A percentile compares a stretch with the other conserved stretches of the same genome.
These are phyloP conservation scores for Enteromius trimaculatus DNA, from an alignment of 2,797 vertebrate species.

Conservation along the genomic window DNA sequence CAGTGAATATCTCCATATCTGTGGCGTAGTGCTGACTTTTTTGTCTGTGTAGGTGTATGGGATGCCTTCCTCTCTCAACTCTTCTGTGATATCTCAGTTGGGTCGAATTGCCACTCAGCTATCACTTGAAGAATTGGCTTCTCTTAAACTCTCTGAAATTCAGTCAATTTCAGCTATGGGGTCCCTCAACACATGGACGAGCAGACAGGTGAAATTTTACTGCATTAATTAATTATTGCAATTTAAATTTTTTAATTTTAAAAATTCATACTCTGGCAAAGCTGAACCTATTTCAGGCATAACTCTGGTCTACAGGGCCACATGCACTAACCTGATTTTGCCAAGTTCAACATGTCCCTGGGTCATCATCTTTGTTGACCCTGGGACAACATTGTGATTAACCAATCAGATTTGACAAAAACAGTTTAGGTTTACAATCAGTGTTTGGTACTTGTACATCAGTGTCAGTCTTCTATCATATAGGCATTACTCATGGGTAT, in stretches of 20 bases:
- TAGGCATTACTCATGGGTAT: no score
- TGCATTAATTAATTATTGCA: no score
- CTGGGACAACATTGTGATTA: no score
- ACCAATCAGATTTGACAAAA: no score
- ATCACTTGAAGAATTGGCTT: constrained; percentile 71
- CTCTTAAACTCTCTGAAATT: constrained; percentile 70
- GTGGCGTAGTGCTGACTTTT: background rate
- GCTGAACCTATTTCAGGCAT: background rate
- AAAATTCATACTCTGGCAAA: background rate
- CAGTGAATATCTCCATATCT: background rate
- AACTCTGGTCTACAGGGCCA: background rate
- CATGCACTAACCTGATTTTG: no score
- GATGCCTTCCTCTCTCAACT: constrained; percentile 69
- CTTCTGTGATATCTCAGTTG: constrained; percentile 76
- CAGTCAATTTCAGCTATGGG: constrained; percentile 73
- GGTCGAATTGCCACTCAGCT: constrained; percentile 70
- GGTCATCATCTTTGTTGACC: no score
- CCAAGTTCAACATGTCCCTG: no score
- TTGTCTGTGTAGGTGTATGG: constrained; percentile 71
- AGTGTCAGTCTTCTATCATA: no score
- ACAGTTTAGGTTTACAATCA: no score
- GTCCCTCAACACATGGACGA: constrained; percentile 69
- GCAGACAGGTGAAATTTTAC: constrained; percentile 71
- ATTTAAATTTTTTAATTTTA: no score
- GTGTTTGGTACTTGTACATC: no score